These are phyloP conservation scores for Gryllus bimaculatus DNA, from an alignment of 1,140 invertebrate species.

Conservation along the genomic window DNA sequence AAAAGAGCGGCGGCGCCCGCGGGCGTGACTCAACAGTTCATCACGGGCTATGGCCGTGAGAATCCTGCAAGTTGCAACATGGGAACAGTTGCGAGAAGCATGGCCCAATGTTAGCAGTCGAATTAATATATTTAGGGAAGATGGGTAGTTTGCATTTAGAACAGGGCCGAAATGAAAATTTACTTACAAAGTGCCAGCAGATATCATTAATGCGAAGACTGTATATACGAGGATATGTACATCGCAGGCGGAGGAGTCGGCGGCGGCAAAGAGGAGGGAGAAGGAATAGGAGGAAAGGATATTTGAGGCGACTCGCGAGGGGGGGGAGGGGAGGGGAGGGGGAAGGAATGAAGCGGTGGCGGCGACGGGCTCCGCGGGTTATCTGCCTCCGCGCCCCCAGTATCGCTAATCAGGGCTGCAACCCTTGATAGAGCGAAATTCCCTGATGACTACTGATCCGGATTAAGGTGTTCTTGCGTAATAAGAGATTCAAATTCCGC, in stretches of 20 bases:
- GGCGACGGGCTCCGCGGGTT: background rate
- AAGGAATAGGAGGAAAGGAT: background rate
- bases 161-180: background rate
- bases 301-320: background rate
- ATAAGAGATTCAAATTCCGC: constrained; percentile 4
- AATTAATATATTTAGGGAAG: constrained; percentile 1
- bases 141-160: constrained; percentile 4
- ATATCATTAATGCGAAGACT: constrained; percentile 2
- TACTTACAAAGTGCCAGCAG: background rate
- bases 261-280: background rate
- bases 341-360: background rate
- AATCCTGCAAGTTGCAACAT: background rate
- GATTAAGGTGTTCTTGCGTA: background rate
- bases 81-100: background rate
- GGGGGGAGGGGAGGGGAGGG: background rate
- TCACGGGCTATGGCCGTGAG: background rate
- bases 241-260: background rate
- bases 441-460: constrained; percentile 2
- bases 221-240: background rate
- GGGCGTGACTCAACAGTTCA: background rate
- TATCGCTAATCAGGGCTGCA: background rate
- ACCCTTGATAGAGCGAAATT: constrained; percentile 1
- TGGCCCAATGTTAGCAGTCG: background rate
- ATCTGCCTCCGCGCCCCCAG: background rate
- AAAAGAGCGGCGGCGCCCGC: background rate